Conservation (phyloP, 2,888 invertebrate genomes). For the Eustalomyia histrio region DNA sequence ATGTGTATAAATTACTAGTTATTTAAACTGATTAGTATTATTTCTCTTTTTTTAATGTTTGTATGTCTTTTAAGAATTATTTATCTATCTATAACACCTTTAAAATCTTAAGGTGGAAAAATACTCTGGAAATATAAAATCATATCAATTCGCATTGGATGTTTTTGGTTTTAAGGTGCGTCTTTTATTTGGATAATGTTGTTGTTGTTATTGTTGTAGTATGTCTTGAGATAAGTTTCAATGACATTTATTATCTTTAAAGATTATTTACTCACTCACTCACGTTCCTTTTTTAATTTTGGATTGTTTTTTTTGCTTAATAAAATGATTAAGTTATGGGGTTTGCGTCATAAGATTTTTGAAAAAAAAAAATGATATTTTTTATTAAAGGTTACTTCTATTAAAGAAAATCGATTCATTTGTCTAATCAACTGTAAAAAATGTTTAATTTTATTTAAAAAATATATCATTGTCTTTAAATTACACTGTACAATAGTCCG, state of each 20-base stretch:
- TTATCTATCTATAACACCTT: background rate
- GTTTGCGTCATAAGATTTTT: conserved; percentile 52
- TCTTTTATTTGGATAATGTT: conserved; percentile 47
- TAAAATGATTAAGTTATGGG: conserved; percentile 28
- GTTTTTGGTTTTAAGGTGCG: conserved; percentile 36
- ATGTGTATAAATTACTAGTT: background rate
- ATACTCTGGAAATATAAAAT: background rate
- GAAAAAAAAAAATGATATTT: conserved; percentile 30
- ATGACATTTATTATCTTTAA: conserved; percentile 57
- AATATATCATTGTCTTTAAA: conserved; percentile 45
- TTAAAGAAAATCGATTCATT: background rate
- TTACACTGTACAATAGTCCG: no score
- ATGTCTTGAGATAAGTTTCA: conserved; percentile 60
- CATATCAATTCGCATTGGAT: background rate
- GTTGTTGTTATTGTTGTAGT: conserved; percentile 1
- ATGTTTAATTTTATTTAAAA: background rate
- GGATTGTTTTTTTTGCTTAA: background rate
- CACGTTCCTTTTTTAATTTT: conserved; percentile 47
- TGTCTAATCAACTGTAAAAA: background rate
- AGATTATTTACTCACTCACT: conserved; percentile 60
- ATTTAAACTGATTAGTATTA: conserved; percentile 5
- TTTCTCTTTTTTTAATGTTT: background rate
- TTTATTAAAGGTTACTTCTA: conserved; percentile 21
- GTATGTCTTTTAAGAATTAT: background rate
- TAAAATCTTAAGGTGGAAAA: background rate